Evolutionary conservation across 2,888 invertebrate species (phyloP).

Genomic region (Phyllotreta cruciferae): DNA sequence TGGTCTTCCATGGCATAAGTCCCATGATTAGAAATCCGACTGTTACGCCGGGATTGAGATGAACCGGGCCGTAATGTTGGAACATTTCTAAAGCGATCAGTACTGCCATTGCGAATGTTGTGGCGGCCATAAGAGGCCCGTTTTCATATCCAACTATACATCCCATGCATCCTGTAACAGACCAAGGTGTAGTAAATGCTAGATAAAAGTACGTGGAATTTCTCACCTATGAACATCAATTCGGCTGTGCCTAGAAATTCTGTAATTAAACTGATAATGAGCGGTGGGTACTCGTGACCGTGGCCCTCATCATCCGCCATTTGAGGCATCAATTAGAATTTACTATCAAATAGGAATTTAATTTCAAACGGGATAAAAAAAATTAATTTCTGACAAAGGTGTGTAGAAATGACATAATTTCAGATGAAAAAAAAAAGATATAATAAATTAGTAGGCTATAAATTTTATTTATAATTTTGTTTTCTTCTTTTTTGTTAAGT

Average conservation of each 20-base stretch:
- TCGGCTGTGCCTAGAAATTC: slow-evolving; percentile 9
- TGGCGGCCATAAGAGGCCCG: slow-evolving; percentile 37
- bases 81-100: slow-evolving; percentile 34
- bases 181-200: too few species aligned
- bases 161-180: slow-evolving; percentile 42
- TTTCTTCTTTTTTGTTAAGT: too few species aligned
- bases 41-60: slow-evolving; percentile 39
- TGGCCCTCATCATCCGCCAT: too few species aligned
- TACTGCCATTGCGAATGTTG: slow-evolving; percentile 35
- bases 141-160: slow-evolving; percentile 21
- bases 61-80: slow-evolving; percentile 32
- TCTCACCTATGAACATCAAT: slow-evolving; percentile 12
- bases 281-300: neutral
- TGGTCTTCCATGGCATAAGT: slow-evolving; percentile 29
- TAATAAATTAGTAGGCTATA: too few species aligned
- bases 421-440: too few species aligned
- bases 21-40: slow-evolving; percentile 33
- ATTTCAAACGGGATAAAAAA: too few species aligned
- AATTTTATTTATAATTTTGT: too few species aligned
- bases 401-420: too few species aligned
- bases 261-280: slow-evolving; percentile 8
- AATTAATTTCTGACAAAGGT: too few species aligned
- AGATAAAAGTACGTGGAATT: too few species aligned
- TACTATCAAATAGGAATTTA: too few species aligned
- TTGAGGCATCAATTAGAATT: too few species aligned